These are phyloP conservation scores for Megaceryle maxima DNA, from an alignment of 2,113 vertebrate genomes.

Conservation along the genomic window DNA sequence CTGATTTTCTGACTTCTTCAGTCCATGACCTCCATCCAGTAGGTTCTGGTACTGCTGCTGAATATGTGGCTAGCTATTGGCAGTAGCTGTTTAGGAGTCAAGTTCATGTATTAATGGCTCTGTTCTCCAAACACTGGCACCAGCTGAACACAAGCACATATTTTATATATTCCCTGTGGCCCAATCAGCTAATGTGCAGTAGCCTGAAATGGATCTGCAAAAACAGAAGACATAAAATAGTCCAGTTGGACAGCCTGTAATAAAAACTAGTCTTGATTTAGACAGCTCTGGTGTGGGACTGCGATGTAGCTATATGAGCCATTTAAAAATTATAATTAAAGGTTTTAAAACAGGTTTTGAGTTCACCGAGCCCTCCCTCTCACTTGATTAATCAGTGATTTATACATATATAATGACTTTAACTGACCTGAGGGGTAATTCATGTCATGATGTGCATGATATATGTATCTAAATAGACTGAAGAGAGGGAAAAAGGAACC, in stretches of 20 bases:
- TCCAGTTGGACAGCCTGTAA: not conserved
- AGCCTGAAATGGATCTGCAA: not conserved
- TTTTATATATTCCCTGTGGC: not conserved
- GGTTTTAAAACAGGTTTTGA: not conserved
- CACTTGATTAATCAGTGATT: slow-evolving; percentile 15
- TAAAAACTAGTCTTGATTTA: not conserved
- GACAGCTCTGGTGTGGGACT: not conserved
- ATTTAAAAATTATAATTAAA: not conserved
- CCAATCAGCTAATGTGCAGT: not conserved
- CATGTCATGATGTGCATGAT: not conserved
- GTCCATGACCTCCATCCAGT: not conserved
- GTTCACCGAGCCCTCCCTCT: not conserved
- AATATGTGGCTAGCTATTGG: not conserved
- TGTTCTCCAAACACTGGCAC: not conserved
- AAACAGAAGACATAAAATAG: not conserved
- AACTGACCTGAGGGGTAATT: not conserved
- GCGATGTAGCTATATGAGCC: not conserved
- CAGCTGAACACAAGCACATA: not conserved
- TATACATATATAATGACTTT: slow-evolving; percentile 10
- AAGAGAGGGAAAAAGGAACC: not conserved
- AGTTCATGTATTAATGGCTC: not conserved
- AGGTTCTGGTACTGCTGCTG: not conserved
- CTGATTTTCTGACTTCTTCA: not conserved
- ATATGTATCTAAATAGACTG: not conserved
- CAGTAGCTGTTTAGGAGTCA: not conserved